A percentile compares a stretch with the other conserved stretches of the same genome.
Evolutionary conservation across 2,888 invertebrate genomes (phyloP).

Genomic region (Melieria crassipennis): DNA sequence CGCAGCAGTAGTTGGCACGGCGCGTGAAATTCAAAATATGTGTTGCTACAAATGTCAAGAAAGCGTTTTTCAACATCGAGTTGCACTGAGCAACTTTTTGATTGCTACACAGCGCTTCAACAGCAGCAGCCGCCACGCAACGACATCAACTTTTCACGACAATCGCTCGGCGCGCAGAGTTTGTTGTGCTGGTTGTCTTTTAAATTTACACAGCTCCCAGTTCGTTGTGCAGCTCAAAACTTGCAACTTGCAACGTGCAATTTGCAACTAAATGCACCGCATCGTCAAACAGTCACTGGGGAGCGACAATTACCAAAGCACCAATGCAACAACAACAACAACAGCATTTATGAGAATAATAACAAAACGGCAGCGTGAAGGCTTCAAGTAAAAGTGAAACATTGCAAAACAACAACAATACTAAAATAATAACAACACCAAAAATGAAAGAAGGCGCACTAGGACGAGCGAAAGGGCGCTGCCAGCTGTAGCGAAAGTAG

Average conservation of each 20-base stretch:
- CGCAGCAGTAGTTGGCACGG: too few species aligned
- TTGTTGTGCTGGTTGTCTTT: slow-evolving; percentile 46
- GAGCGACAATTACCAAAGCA: slow-evolving; percentile 15
- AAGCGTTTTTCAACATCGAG: too few species aligned
- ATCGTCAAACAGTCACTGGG: neutral
- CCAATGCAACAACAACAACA: slow-evolving; percentile 23
- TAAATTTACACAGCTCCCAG: slow-evolving; percentile 39
- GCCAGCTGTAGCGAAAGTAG: neutral
- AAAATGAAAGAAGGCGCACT: slow-evolving; percentile 1
- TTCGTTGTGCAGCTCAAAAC: too few species aligned
- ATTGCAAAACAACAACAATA: slow-evolving; percentile 52
- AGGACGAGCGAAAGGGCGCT: too few species aligned
- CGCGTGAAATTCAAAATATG: too few species aligned
- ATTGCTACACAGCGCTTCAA: slow-evolving; percentile 7
- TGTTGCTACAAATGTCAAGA: too few species aligned
- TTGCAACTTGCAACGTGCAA: neutral
- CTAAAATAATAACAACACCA: slow-evolving; percentile 36
- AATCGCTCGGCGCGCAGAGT: slow-evolving; percentile 40
- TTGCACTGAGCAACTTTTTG: neutral
- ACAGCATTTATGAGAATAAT: slow-evolving; percentile 30
- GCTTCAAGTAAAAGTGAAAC: slow-evolving; percentile 49
- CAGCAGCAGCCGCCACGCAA: slow-evolving; percentile 28
- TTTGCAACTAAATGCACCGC: slow-evolving; percentile 5
- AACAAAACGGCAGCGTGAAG: slow-evolving; percentile 31
- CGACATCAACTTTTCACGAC: slow-evolving; percentile 33